Percentiles rank a stretch among this genome's conserved stretches.
Evolutionary conservation across 2,113 vertebrate species (phyloP).

Genomic region (Anolis sagrei): DNA sequence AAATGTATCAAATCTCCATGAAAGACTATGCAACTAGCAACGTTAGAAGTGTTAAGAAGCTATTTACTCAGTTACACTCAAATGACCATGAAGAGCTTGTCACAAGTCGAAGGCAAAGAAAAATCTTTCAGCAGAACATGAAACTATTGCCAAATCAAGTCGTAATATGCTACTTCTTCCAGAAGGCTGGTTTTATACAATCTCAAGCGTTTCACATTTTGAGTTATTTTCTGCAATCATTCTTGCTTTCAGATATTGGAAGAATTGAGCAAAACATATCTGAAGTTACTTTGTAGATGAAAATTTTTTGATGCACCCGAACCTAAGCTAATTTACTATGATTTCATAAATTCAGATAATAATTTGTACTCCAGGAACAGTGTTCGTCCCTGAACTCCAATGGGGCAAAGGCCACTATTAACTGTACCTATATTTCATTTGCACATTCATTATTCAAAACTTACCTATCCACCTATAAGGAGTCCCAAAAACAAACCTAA

Average conservation of each 20-base stretch:
- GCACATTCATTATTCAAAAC: neutral
- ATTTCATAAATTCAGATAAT: conserved; percentile 14
- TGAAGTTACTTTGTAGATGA: neutral
- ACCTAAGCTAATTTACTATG: neutral
- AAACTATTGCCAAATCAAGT: neutral
- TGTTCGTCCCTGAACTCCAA: conserved; percentile 39
- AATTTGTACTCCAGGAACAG: conserved; percentile 37
- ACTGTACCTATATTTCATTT: neutral
- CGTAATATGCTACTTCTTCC: neutral
- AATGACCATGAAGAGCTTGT: neutral
- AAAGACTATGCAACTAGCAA: neutral
- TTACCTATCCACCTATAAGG: neutral
- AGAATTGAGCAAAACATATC: neutral
- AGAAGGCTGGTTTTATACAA: neutral
- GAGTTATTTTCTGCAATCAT: neutral
- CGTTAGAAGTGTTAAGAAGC: neutral
- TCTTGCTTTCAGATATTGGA: neutral
- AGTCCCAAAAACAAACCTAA: neutral
- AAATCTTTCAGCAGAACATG: neutral
- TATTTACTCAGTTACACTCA: neutral
- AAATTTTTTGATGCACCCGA: neutral
- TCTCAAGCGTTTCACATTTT: neutral
- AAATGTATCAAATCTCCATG: neutral
- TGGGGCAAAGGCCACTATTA: neutral
- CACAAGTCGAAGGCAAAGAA: neutral